Percentiles rank a stretch among this genome's conserved stretches.
Evolutionary conservation across 1,140 invertebrate species (phyloP).

Genomic region (Nymphalis io): DNA sequence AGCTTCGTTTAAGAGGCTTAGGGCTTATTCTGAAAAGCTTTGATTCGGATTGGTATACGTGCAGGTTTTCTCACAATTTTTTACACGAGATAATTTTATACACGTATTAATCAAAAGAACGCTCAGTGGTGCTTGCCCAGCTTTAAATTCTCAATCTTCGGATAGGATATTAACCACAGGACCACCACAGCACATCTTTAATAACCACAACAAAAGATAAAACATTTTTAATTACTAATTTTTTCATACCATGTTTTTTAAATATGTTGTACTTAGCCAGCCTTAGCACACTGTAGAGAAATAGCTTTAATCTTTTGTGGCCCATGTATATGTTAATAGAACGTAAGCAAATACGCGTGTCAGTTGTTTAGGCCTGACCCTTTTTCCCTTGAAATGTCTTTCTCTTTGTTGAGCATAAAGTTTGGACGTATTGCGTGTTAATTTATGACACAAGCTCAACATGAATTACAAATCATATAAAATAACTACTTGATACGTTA

Average conservation of each 20-base stretch:
- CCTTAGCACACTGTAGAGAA: not conserved
- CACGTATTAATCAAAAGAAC: too few species aligned
- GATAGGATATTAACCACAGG: too few species aligned
- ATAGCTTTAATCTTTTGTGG: constrained; percentile 32
- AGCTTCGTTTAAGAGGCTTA: too few species aligned
- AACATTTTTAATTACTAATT: too few species aligned
- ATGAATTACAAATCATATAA: not conserved
- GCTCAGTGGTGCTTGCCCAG: too few species aligned
- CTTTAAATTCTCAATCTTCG: too few species aligned
- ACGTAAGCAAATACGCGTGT: constrained; percentile 50
- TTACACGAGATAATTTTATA: too few species aligned
- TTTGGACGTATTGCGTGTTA: constrained; percentile 8
- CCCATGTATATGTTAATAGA: constrained; percentile 47
- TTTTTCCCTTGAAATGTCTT: constrained; percentile 13
- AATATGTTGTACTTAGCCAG: not conserved
- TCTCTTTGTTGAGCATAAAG: constrained; percentile 15
- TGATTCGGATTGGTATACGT: too few species aligned
- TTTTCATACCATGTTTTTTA: not conserved
- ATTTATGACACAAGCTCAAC: not conserved
- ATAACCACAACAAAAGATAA: too few species aligned
- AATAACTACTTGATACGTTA: not conserved
- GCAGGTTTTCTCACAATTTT: too few species aligned
- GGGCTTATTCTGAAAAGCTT: too few species aligned
- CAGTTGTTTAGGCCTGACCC: constrained; percentile 26
- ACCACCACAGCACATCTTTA: too few species aligned